These are phyloP conservation scores for Zoanthus sociatus DNA, from an alignment of 92 coral and sea anemone species.

Conservation along the genomic window DNA sequence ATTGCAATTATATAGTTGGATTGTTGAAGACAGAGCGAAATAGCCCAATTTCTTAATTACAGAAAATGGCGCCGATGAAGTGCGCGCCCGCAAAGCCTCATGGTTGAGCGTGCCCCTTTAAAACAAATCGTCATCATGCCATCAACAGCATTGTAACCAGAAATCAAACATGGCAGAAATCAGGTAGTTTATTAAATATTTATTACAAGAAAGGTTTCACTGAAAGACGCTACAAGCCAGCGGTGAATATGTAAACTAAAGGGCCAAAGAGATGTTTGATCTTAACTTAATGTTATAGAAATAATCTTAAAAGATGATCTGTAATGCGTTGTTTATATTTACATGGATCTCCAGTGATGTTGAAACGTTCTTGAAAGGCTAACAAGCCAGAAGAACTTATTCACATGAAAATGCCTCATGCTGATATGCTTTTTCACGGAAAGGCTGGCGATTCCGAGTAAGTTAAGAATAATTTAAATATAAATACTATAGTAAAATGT, in stretches of 20 bases:
- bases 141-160: too few relatives aligned
- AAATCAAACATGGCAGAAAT: too few relatives aligned
- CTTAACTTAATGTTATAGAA: not conserved
- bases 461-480: not conserved
- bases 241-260: not conserved
- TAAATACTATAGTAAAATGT: not conserved
- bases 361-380: too few relatives aligned
- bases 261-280: not conserved
- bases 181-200: not conserved
- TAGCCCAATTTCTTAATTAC: too few relatives aligned
- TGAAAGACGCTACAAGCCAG: not conserved
- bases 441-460: not conserved
- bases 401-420: not conserved
- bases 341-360: too few relatives aligned
- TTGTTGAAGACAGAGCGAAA: too few relatives aligned
- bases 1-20: too few relatives aligned
- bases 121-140: too few relatives aligned
- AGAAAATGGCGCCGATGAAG: too few relatives aligned
- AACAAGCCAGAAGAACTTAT: too few relatives aligned
- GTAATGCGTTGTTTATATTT: not conserved
- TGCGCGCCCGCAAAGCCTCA: too few relatives aligned
- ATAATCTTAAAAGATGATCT: not conserved
- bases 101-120: too few relatives aligned
- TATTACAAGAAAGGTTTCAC: not conserved
- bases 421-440: not conserved